phyloP scores from a whole-genome alignment of 2,888 invertebrate species.

The Xanthia togata region DNA sequence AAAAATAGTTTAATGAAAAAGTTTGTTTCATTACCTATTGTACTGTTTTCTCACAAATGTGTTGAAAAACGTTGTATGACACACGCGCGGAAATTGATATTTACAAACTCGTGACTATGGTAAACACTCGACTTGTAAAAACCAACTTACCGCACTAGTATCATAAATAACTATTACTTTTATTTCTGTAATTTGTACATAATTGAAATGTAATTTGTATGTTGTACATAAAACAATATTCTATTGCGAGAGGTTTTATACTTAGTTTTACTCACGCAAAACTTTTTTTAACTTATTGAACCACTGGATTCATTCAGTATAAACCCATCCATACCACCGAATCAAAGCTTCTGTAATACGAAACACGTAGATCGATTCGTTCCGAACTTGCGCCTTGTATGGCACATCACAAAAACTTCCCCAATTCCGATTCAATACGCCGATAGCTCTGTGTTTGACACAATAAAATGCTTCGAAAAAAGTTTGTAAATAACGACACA shows the following conservation, averaged over 20 bases:
- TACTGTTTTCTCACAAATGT: no score
- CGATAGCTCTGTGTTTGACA: constrained; percentile 66
- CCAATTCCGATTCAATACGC: constrained; percentile 73
- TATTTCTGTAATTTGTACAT: no score
- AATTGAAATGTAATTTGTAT: no score
- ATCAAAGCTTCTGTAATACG: constrained; percentile 84
- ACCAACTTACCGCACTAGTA: no score
- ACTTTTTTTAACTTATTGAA: not conserved
- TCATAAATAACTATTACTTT: no score
- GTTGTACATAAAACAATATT: no score
- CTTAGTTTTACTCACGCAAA: not conserved
- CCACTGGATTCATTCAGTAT: constrained; percentile 31
- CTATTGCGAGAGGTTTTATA: not conserved
- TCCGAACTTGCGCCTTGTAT: constrained; percentile 80
- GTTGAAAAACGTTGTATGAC: no score
- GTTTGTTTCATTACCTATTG: no score
- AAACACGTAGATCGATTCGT: constrained; percentile 87
- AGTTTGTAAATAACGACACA: constrained; percentile 48
- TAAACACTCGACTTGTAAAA: no score
- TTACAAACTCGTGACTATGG: no score
- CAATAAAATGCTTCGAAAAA: constrained; percentile 67
- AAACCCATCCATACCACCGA: constrained; percentile 61
- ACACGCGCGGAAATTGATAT: no score
- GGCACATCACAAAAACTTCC: constrained; percentile 80
- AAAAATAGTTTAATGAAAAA: no score